phyloP scores from a whole-genome alignment of 2,113 vertebrate genomes.

The Ophiodon elongatus region DNA sequence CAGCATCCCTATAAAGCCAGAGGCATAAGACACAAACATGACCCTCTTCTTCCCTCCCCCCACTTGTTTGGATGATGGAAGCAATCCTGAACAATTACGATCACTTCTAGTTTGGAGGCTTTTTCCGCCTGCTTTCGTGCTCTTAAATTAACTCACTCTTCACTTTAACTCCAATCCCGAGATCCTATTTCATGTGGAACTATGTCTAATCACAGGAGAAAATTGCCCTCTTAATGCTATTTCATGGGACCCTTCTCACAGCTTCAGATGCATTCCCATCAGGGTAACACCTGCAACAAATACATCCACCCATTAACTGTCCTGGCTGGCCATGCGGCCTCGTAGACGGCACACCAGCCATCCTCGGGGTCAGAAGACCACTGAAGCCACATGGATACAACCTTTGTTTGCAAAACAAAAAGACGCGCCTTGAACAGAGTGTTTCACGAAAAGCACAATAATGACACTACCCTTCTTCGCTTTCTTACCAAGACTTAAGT shows the following conservation, averaged over 20 bases:
- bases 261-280: constrained; percentile 1
- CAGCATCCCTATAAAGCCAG: background rate
- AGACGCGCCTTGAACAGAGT: background rate
- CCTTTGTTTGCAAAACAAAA: background rate
- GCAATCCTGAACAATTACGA: background rate
- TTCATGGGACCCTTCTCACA: constrained; percentile 15
- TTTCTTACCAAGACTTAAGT: background rate
- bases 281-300: constrained; percentile 21
- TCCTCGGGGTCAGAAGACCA: background rate
- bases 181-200: constrained; percentile 17
- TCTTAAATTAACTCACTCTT: constrained; percentile 4
- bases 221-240: constrained; percentile 42
- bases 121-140: background rate
- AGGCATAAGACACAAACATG: background rate
- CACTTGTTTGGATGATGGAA: background rate
- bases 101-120: background rate
- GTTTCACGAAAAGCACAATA: background rate
- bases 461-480: background rate
- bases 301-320: background rate
- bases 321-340: background rate
- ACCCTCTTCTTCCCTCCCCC: background rate
- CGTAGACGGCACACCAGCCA: constrained; percentile 1
- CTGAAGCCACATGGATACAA: background rate
- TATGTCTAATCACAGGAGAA: constrained; percentile 27
- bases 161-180: constrained; percentile 1